Conservation (phyloP, 53 echinoderm and acorn worm genomes). For the Henricia sp. region DNA sequence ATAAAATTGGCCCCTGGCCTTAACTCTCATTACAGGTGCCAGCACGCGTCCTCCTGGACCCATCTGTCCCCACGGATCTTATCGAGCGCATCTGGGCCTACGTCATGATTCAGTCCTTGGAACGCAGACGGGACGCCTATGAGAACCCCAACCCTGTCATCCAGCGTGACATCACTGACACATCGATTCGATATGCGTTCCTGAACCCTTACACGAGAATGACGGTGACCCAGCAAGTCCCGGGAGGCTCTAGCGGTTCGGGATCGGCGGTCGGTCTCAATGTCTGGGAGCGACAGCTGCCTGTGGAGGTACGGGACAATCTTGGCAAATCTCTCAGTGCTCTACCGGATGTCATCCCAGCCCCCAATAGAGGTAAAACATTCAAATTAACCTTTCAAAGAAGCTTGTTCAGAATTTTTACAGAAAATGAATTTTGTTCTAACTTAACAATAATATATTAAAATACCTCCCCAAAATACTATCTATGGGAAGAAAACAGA, state of each 20-base stretch:
- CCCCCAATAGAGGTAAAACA: neutral
- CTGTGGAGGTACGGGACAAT: constrained; percentile 13
- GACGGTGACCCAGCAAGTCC: constrained; percentile 36
- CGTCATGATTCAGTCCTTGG: constrained; percentile 69
- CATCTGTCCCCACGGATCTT: constrained; percentile 74
- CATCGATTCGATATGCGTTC: constrained; percentile 58
- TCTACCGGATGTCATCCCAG: constrained; percentile 11
- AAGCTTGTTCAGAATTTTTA: no score
- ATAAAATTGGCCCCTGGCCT: no score
- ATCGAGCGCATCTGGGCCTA: constrained; percentile 83
- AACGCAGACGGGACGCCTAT: constrained; percentile 36
- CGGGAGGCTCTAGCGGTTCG: neutral
- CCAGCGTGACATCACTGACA: constrained; percentile 67
- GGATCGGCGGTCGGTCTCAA: constrained; percentile 40
- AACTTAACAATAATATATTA: no score
- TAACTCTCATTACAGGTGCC: constrained; percentile 63
- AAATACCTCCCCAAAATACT: no score
- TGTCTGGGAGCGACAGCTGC: constrained; percentile 46
- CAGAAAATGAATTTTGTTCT: no score
- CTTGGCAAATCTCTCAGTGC: constrained; percentile 25
- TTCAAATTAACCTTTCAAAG: neutral
- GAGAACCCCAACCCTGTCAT: constrained; percentile 51
- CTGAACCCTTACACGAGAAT: constrained; percentile 69
- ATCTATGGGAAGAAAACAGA: no score
- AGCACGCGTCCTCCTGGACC: constrained; percentile 62